Evolutionary conservation across 2,113 vertebrate species (phyloP).

Genomic region (Myxocyprinus asiaticus): DNA sequence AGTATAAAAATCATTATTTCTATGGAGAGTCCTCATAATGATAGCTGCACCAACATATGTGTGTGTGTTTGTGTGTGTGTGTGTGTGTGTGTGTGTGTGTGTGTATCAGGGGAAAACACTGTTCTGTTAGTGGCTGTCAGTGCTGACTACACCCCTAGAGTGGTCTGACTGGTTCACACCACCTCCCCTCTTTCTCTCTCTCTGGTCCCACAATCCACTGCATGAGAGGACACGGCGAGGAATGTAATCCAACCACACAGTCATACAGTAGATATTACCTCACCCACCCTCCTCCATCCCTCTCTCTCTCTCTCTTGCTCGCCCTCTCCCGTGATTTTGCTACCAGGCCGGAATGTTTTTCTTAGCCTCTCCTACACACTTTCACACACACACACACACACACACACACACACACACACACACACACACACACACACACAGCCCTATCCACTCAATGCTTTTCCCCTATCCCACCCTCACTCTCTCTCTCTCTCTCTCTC

Average conservation of each 20-base stretch:
- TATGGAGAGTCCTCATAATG: too few relatives aligned
- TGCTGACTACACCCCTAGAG: slow-evolving; percentile 58
- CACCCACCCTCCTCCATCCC: slow-evolving; percentile 52
- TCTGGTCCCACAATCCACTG: slow-evolving; percentile 65
- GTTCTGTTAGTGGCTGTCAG: slow-evolving; percentile 42
- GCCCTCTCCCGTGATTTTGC: slow-evolving; percentile 68
- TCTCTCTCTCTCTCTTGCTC: slow-evolving; percentile 54
- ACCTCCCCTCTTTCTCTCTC: slow-evolving; percentile 42
- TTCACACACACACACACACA: slow-evolving; percentile 68
- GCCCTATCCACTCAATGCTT: slow-evolving; percentile 40
- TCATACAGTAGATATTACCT: slow-evolving; percentile 63
- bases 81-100: slow-evolving; percentile 39
- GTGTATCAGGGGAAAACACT: slow-evolving; percentile 1
- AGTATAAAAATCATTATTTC: too few relatives aligned
- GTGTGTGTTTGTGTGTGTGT: slow-evolving; percentile 8
- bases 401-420: slow-evolving; percentile 67
- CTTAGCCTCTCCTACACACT: slow-evolving; percentile 84
- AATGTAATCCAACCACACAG: slow-evolving; percentile 77
- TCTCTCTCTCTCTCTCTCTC: slow-evolving; percentile 1
- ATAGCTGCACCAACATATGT: too few relatives aligned
- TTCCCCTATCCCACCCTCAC: not conserved
- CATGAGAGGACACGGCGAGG: slow-evolving; percentile 77
- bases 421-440: slow-evolving; percentile 71
- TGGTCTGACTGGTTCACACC: slow-evolving; percentile 63
- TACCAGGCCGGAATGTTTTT: slow-evolving; percentile 74